These are phyloP conservation scores for Pangasius macronema DNA, from an alignment of 2,797 vertebrate genomes.

Conservation along the genomic window DNA sequence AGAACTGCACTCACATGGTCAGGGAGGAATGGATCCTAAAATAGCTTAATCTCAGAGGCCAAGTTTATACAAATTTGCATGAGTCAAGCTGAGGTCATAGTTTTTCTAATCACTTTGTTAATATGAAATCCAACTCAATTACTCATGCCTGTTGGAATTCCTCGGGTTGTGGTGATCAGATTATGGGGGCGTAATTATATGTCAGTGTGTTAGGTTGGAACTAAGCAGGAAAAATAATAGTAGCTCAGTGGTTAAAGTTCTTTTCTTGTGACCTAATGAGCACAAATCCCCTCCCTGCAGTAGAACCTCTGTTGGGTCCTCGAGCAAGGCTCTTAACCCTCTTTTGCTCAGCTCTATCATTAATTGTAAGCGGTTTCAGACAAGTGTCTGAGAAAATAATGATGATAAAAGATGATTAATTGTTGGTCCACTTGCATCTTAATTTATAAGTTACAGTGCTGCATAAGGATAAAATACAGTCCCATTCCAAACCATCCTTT, in stretches of 20 bases:
- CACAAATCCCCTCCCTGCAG: background rate
- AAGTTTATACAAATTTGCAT: constrained; percentile 10
- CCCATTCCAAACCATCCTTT: background rate
- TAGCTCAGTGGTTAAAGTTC: background rate
- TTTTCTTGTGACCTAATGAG: background rate
- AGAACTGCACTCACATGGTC: background rate
- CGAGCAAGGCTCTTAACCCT: background rate
- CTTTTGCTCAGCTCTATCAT: background rate
- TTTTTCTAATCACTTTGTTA: background rate
- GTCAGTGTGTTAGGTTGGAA: background rate
- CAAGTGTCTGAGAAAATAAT: background rate
- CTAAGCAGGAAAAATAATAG: background rate
- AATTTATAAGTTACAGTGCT: background rate
- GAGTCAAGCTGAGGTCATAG: constrained; percentile 7
- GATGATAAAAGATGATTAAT: background rate
- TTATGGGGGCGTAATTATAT: background rate
- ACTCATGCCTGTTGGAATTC: constrained; percentile 7
- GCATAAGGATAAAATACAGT: background rate
- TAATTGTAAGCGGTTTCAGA: background rate
- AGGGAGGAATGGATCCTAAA: background rate
- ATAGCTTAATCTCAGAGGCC: constrained; percentile 5
- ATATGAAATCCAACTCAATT: constrained; percentile 10
- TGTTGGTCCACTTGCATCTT: background rate
- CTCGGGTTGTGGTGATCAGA: background rate
- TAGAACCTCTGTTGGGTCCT: background rate